Evolutionary conservation across 2,888 invertebrate species (phyloP), one percentile per base, ranked within the genome.

Genomic region (Conchocele bisecta): DNA sequence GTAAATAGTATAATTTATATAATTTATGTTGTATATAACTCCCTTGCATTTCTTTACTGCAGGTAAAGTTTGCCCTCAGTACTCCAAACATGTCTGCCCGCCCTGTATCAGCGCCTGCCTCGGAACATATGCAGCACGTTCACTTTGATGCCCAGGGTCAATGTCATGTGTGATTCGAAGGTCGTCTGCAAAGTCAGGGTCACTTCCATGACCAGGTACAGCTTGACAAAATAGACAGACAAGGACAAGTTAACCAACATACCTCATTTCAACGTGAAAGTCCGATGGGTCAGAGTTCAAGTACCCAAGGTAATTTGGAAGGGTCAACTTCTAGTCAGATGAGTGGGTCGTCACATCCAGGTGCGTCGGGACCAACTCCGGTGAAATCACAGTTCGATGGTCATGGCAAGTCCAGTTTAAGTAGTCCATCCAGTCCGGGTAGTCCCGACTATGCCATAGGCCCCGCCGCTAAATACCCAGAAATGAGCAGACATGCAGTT

Each of bases 271-370:
- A 61, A 22, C 37, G 77, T 13, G 73, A 79, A 50, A 87, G 87
- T 63, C 87, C 87, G 11, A 83, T 84, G 79, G 87, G 87, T 48
- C 86, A 87, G 60, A 86, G 87, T 75, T 84, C 85, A 59, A 84
- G 80, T 35, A 82, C 81, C 41, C 83, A 80, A 42, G 83, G 82
- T 20, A 82, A 79, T 29, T 65, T 78, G 33, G 75, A 83, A n/a
- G 83, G 78, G 42, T 83, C 83, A 17, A 77, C 75, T 31, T 82
- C 85, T 59, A 83, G 84, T 71, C 84, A 85, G 39, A 66, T 73
- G 44, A 84, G 81, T 66, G 61, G 69, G 42, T 37, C 46, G 22
- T 73, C 73, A 54, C 54, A 54, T 6, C 70, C 46, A 53, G 31
- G 22, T 28, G 22, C 35, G 17, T 24, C n/a, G n/a, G n/a, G 31